These are phyloP conservation scores for Pristionchus entomophagus DNA, from an alignment of 2,888 invertebrate species.

Conservation along the genomic window DNA sequence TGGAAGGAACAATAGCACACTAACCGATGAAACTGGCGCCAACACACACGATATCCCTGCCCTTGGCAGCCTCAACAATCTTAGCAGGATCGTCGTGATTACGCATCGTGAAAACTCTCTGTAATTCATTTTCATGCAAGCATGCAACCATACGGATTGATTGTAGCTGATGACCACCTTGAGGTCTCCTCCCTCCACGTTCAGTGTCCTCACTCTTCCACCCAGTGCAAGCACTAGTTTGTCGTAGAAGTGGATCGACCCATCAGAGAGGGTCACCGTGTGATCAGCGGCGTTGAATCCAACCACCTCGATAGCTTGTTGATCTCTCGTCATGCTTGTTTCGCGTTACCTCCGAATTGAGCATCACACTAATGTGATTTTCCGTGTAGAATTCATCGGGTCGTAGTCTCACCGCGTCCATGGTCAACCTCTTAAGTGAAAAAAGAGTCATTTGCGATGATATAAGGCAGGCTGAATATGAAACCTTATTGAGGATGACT, in stretches of 20 bases:
- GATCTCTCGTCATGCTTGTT: too few relatives aligned
- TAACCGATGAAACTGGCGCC: constrained; percentile 91
- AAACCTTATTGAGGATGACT: constrained; percentile 88
- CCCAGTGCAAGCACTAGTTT: constrained; percentile 90
- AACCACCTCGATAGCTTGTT: background rate
- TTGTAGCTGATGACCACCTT: too few relatives aligned
- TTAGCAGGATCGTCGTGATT: constrained; percentile 83
- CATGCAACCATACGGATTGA: too few relatives aligned
- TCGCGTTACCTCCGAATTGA: constrained; percentile 83
- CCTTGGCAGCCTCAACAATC: constrained; percentile 78
- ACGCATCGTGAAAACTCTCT: constrained; percentile 78
- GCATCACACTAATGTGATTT: constrained; percentile 86
- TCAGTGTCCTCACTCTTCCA: constrained; percentile 76
- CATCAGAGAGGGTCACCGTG: constrained; percentile 38
- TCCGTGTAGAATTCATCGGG: constrained; percentile 80
- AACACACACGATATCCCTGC: constrained; percentile 85
- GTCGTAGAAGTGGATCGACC: constrained; percentile 80
- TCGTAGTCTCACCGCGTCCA: constrained; percentile 54
- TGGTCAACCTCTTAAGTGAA: constrained; percentile 6
- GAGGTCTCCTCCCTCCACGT: constrained; percentile 10
- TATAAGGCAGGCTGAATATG: background rate
- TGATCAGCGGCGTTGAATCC: constrained; percentile 25
- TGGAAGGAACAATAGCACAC: background rate
- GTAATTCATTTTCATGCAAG: background rate
- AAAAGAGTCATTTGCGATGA: too few relatives aligned